Percentiles rank a stretch among this genome's conserved stretches.
Evolutionary conservation across 2,888 invertebrate genomes (phyloP).

Genomic region (Melanotus villosus): DNA sequence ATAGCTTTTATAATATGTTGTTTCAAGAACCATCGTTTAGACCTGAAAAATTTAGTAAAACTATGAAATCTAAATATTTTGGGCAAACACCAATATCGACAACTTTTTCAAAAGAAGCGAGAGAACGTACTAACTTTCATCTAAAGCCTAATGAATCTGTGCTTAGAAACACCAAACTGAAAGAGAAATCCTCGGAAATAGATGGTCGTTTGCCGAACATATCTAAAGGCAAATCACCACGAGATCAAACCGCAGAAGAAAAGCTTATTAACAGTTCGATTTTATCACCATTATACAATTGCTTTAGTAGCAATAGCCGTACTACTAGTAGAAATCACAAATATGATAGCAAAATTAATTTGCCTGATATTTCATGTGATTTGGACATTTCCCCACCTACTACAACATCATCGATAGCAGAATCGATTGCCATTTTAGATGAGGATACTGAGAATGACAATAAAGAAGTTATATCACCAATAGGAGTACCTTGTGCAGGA

Average conservation of each 20-base stretch:
- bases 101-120: constrained; percentile 33
- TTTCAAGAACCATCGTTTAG: constrained; percentile 40
- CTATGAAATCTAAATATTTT: constrained; percentile 6
- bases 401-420: constrained; percentile 47
- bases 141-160: constrained; percentile 18
- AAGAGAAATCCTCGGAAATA: constrained; percentile 28
- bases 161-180: constrained; percentile 25
- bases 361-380: constrained; percentile 33
- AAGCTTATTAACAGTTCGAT: constrained; percentile 46
- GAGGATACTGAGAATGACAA: constrained; percentile 54
- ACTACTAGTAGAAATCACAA: constrained; percentile 23
- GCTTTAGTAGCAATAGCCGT: constrained; percentile 42
- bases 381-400: constrained; percentile 39
- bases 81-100: constrained; percentile 17
- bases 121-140: constrained; percentile 24
- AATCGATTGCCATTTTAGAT: constrained; percentile 58
- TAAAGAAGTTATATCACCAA: constrained; percentile 53
- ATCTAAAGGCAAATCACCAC: constrained; percentile 38
- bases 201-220: constrained; percentile 1
- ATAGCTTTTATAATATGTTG: constrained; percentile 41
- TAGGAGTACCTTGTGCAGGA: constrained; percentile 57
- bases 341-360: constrained; percentile 34
- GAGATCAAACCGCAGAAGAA: constrained; percentile 32
- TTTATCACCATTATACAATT: constrained; percentile 51
- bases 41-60: constrained; percentile 20